These are phyloP conservation scores for Diglossa cyanea DNA, from an alignment of 2,797 vertebrate species.

Conservation along the genomic window DNA sequence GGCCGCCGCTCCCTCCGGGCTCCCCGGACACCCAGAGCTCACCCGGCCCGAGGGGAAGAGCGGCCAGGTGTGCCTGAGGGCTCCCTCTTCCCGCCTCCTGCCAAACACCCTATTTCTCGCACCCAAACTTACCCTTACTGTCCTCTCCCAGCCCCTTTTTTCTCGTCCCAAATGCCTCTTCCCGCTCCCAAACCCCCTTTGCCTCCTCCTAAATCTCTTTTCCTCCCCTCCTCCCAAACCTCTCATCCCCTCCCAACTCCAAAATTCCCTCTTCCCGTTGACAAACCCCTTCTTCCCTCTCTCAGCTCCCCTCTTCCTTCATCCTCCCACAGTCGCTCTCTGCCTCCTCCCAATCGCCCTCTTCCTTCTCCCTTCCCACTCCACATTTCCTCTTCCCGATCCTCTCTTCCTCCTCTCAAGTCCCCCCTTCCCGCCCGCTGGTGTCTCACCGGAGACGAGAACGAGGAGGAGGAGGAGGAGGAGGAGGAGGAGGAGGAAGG, in stretches of 20 bases:
- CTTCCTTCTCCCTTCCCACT: neutral
- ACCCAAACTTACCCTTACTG: too few relatives aligned
- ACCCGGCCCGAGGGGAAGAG: accelerated
- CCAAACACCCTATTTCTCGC: neutral
- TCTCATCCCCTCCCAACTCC: too few relatives aligned
- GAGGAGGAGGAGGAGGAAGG: too few relatives aligned
- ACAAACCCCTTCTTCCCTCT: neutral
- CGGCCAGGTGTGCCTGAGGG: neutral
- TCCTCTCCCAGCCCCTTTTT: neutral
- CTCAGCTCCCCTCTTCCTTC: neutral
- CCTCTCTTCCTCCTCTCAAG: too few relatives aligned
- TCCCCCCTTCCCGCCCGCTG: neutral
- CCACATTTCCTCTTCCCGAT: neutral
- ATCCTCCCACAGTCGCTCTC: too few relatives aligned
- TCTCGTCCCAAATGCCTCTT: neutral
- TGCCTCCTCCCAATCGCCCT: neutral
- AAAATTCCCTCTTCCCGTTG: neutral
- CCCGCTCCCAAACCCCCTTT: neutral
- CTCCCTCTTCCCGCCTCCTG: neutral
- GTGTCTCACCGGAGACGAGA: neutral
- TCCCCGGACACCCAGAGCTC: neutral
- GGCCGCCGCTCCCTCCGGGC: neutral
- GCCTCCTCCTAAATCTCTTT: neutral
- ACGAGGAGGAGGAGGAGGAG: neutral
- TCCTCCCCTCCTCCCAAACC: neutral